Evolutionary conservation across 1,140 invertebrate genomes (phyloP), one percentile per base, ranked within the genome.

Genomic region (Alviniconcha marisindica): DNA sequence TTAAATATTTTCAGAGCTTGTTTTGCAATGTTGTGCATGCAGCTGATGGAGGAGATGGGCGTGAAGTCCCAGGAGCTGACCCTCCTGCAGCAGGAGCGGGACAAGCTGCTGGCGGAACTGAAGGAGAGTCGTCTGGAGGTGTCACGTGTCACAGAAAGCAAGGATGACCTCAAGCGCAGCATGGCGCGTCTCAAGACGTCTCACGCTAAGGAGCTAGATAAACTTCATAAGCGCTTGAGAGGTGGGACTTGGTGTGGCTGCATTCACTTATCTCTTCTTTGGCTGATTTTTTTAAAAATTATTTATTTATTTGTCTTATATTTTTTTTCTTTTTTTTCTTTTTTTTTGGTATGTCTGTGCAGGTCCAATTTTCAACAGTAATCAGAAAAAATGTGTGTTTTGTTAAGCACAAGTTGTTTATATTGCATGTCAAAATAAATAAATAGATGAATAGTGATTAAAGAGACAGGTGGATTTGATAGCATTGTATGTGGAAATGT

Each of bases 71-170:
- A 91, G 36, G 89, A 91, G 40, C 66, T 90, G 74, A 84, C 85
- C n/a, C 83, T 88, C 15, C n/a, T 90, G 28, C 86, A 88, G 42
- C 84, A 89, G 66, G 90, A 92, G 81, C 89, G 89, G 66, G 90
- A 91, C 0, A 87, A 77, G 36, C 42, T 91, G 15, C 87, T 89
- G 54, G 73, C 83, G 2, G 90, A 92, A 77, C 81, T 92, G 71
- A 92, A 90, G 54, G 89, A 92, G 28, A 89, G 88, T 83, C 85
- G 90, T 54, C 86, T 87, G 63, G 90, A 92, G 69, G 90, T 92
- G 1, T 86, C 89, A 1, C 84, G 60, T 21, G 71, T 91, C 28
- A 85, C 86, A 0, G 87, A 91, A 36, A 87, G 88, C 48, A 90
- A 82, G 48, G 88, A 90, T 77, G 51, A 79, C 14, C 56, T 91